Base-by-base conservation (phyloP, 2,113 vertebrate species). In the Zosterops lateralis region DNA sequence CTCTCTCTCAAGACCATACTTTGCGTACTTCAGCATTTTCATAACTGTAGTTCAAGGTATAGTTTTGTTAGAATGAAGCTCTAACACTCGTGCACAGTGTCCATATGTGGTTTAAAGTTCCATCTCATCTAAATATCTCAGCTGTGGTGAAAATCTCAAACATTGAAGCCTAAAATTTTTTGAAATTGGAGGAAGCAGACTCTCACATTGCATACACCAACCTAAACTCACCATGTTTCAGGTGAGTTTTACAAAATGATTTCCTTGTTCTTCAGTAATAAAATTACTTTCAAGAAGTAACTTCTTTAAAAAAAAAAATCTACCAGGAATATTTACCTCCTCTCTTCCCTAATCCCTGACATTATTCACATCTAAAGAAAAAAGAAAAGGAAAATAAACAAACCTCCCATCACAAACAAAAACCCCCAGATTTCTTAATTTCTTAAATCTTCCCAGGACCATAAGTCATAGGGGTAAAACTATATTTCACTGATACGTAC, bases 321-420 rank as follows among this genome's bases (percentile, higher is more conserved):
- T 56, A 32, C 14, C 6, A 60, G 44, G 26, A 81, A 14, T 5
- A 1, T 31, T 82, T 2, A 6, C 2, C 3, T 48, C 6, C 17
- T 53, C 18, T 12, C 4, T 40, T 31, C 2, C 6, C 3, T 8
- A 5, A 66, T 2, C 8, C 4, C 7, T 11, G 7, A 10, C 5
- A 45, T 32, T 56, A 45, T 65, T 58, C 8, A 47, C 29, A 5
- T n/a, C 17, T 66, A 32, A 12, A 61, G 28, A 15, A 17, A 50
- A 79, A 24, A 25, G 1, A 28, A 34, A 57, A 24, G 6, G 4
- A 17, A 21, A 56, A 21, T 3, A 57, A 64, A 47, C 1, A 24
- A 42, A 5, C 4, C 19, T 14, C 15, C 15, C 15, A n/a, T 7
- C 5, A 4, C 16, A 51, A 48, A 38, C 1, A 32, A n/a, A 6